Evolutionary conservation across 2,797 vertebrate genomes (phyloP).

Genomic region (Avahi laniger): DNA sequence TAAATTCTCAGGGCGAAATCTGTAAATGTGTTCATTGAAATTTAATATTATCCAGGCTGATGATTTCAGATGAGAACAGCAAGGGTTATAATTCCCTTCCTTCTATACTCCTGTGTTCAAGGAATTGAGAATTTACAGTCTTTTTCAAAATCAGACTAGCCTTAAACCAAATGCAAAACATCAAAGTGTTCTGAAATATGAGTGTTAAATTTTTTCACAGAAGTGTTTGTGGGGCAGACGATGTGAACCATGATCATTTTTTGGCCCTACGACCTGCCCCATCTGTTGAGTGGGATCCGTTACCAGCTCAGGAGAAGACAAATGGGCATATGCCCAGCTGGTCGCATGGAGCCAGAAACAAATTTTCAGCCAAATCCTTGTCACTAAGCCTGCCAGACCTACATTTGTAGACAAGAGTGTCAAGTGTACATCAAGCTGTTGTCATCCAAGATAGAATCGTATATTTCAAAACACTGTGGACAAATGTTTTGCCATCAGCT

Average conservation of each 20-base stretch:
- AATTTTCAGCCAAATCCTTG: background rate
- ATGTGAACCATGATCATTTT: background rate
- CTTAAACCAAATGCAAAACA: constrained; percentile 19
- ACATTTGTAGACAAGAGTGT: constrained; percentile 13
- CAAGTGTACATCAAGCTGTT: constrained; percentile 30
- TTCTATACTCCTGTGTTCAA: background rate
- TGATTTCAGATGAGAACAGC: background rate
- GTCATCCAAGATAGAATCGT: background rate
- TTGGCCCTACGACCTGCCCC: background rate
- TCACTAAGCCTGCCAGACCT: background rate
- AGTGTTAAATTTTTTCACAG: background rate
- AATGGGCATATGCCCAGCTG: background rate
- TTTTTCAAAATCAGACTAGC: constrained; percentile 6
- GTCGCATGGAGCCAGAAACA: constrained; percentile 3
- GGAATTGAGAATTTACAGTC: background rate
- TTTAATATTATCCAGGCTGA: background rate
- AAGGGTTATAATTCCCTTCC: background rate
- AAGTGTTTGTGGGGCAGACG: background rate
- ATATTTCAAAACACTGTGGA: background rate
- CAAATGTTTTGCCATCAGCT: constrained; percentile 39
- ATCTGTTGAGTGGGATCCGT: background rate
- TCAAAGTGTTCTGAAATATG: background rate
- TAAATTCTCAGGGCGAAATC: constrained; percentile 16
- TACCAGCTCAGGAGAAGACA: background rate
- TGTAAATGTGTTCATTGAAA: background rate